Evolutionary conservation across 2,888 invertebrate genomes (phyloP).

Genomic region (Vannuccia rotundouncinata): DNA sequence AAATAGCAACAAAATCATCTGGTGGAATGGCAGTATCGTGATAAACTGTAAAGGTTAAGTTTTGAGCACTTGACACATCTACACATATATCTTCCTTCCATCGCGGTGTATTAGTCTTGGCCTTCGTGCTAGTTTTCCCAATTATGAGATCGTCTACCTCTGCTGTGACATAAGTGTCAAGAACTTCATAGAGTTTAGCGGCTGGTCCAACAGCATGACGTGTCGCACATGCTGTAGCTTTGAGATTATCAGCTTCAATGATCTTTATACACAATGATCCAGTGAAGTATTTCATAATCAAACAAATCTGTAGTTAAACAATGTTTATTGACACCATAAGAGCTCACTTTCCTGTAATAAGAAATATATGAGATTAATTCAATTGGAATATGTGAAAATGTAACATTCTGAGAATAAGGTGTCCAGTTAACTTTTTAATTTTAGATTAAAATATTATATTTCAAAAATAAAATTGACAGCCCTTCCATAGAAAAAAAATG

Average conservation of each 20-base stretch:
- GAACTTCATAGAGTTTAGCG: conserved; percentile 36
- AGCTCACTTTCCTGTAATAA: too few relatives aligned
- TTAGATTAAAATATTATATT: too few relatives aligned
- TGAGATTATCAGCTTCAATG: conserved; percentile 36
- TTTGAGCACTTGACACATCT: conserved; percentile 33
- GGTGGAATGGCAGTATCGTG: conserved; percentile 39
- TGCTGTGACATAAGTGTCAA: conserved; percentile 34
- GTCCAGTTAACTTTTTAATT: too few relatives aligned
- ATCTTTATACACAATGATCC: conserved; percentile 36
- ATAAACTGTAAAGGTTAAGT: conserved; percentile 39
- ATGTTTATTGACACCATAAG: too few relatives aligned
- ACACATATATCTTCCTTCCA: conserved; percentile 38
- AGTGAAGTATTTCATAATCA: conserved; percentile 39
- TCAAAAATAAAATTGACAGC: too few relatives aligned
- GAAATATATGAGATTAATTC: too few relatives aligned
- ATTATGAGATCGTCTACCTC: conserved; percentile 36
- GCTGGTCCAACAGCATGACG: conserved; percentile 38
- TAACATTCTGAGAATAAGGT: too few relatives aligned
- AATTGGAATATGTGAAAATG: too few relatives aligned
- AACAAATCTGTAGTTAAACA: too few relatives aligned
- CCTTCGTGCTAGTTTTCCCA: conserved; percentile 36
- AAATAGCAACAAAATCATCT: conserved; percentile 39
- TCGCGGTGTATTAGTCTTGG: conserved; percentile 37
- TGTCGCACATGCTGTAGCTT: conserved; percentile 39
- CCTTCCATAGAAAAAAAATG: too few relatives aligned